These are phyloP conservation scores for Drosophila novamexicana DNA, from an alignment of 1,140 invertebrate genomes.

Conservation along the genomic window DNA sequence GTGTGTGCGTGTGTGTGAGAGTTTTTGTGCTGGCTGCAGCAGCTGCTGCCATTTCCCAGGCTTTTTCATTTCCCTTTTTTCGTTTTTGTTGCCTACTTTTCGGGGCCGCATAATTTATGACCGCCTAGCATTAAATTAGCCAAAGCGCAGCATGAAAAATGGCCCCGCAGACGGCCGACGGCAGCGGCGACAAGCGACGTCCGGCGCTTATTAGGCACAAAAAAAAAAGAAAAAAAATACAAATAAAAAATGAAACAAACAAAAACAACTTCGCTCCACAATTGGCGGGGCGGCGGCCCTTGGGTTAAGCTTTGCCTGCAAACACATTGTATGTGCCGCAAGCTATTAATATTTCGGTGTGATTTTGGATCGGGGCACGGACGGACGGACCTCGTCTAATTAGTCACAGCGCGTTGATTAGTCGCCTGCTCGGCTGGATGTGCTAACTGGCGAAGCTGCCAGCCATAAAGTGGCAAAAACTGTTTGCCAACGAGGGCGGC, in stretches of 20 bases:
- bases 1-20: constrained; percentile 17
- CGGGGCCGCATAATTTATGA: constrained; percentile 72
- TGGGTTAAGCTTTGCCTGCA: neutral
- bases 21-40: constrained; percentile 42
- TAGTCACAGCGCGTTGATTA: constrained; percentile 34
- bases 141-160: constrained; percentile 80
- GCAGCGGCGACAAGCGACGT: constrained; percentile 65
- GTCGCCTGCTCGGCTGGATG: constrained; percentile 4
- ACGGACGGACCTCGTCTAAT: constrained; percentile 36
- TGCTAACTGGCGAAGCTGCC: constrained; percentile 33
- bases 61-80: constrained; percentile 39
- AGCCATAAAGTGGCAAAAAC: constrained; percentile 26
- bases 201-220: constrained; percentile 69
- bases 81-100: constrained; percentile 68
- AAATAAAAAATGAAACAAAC: constrained; percentile 9
- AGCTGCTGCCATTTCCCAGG: constrained; percentile 75
- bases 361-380: constrained; percentile 37
- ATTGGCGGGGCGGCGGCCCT: neutral
- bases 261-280: constrained; percentile 3
- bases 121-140: constrained; percentile 79
- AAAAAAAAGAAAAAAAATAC: constrained; percentile 12
- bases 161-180: constrained; percentile 39
- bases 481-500: constrained; percentile 5
- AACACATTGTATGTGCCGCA: constrained; percentile 8
- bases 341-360: constrained; percentile 51